These are phyloP conservation scores for Brachionus angularis DNA, from an alignment of 1,140 invertebrate species.

Conservation along the genomic window DNA sequence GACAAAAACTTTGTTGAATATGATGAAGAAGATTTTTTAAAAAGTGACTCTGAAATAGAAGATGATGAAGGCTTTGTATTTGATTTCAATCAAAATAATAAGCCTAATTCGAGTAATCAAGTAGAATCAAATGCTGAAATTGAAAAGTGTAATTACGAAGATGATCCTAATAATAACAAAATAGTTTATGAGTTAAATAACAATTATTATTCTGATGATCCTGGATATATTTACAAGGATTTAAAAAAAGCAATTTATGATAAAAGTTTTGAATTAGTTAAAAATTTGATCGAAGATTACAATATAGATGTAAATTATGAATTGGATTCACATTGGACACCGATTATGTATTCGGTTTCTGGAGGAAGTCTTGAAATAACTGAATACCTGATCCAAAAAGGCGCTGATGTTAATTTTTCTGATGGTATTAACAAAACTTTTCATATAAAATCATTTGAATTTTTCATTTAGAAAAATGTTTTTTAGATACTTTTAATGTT, in stretches of 20 bases:
- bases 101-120: background rate
- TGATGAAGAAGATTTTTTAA: background rate
- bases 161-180: background rate
- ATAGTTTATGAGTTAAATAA: constrained; percentile 10
- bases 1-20: background rate
- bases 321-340: constrained; percentile 17
- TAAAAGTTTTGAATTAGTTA: constrained; percentile 22
- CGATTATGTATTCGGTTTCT: constrained; percentile 30
- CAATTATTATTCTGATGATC: constrained; percentile 38
- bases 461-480: no score
- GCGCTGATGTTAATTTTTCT: constrained; percentile 41
- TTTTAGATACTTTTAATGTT: constrained; percentile 13
- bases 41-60: constrained; percentile 17
- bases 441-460: background rate
- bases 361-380: constrained; percentile 14
- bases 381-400: constrained; percentile 16
- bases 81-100: constrained; percentile 14
- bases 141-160: background rate
- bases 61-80: constrained; percentile 15
- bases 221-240: constrained; percentile 6
- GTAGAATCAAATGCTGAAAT: background rate
- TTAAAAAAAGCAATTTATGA: constrained; percentile 17
- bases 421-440: background rate
- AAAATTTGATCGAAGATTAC: constrained; percentile 6
- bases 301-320: constrained; percentile 17